A percentile compares a stretch with the other conserved stretches of the same genome.
Conservation (phyloP, 2,888 invertebrate genomes). For the Drosophila robusta region DNA sequence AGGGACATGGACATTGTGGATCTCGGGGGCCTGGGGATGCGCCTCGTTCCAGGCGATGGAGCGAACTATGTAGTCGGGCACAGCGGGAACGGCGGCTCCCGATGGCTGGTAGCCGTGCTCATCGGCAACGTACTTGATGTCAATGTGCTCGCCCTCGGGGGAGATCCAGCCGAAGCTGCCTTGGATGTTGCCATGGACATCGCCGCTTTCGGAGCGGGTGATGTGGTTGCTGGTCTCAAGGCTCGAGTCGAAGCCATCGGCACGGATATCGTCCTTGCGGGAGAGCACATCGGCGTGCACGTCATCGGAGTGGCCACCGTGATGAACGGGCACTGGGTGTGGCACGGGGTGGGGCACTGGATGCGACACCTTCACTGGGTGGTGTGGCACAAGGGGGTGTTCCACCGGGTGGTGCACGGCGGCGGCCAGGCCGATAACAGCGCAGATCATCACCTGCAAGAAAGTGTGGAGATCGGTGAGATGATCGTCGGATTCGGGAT, state of each 20-base stretch:
- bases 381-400: constrained; percentile 27
- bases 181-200: constrained; percentile 77
- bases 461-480: neutral
- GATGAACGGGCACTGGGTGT: constrained; percentile 25
- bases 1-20: constrained; percentile 15
- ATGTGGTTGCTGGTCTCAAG: constrained; percentile 75
- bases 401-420: constrained; percentile 40
- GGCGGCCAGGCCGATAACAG: constrained; percentile 62
- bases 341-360: constrained; percentile 24
- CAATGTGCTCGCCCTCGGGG: constrained; percentile 77
- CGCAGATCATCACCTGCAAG: constrained; percentile 62
- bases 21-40: constrained; percentile 15
- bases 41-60: constrained; percentile 24
- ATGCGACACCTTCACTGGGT: constrained; percentile 11
- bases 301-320: constrained; percentile 11
- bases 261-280: constrained; percentile 62
- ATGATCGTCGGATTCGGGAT: neutral
- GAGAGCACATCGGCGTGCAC: constrained; percentile 32
- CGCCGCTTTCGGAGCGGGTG: constrained; percentile 58
- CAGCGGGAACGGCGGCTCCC: constrained; percentile 24
- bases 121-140: constrained; percentile 76
- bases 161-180: constrained; percentile 76
- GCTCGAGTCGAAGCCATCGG: constrained; percentile 75
- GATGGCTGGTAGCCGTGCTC: constrained; percentile 79
- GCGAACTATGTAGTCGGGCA: constrained; percentile 41